These are phyloP conservation scores for Battus philenor DNA, from an alignment of 1,140 invertebrate genomes.

Conservation along the genomic window DNA sequence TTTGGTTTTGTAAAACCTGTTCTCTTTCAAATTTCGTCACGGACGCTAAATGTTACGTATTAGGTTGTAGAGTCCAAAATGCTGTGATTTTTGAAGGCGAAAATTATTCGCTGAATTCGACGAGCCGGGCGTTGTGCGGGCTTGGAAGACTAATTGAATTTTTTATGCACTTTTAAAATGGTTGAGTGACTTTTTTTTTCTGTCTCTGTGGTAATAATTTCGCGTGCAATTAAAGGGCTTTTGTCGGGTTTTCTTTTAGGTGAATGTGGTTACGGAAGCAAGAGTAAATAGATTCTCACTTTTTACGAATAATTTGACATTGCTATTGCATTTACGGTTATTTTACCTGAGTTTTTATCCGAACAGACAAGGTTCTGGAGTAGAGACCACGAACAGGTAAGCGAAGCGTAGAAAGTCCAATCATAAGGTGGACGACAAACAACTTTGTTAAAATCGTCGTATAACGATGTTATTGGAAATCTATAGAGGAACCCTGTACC, in stretches of 20 bases:
- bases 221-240: neutral
- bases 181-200: slow-evolving; percentile 22
- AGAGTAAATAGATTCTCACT: too few species aligned
- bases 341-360: too few species aligned
- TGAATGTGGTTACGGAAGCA: too few species aligned
- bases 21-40: neutral
- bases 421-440: too few species aligned
- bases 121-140: slow-evolving; percentile 18
- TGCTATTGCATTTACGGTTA: too few species aligned
- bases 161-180: slow-evolving; percentile 38
- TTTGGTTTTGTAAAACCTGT: neutral
- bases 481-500: too few species aligned
- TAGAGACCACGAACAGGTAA: too few species aligned
- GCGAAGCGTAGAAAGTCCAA: too few species aligned
- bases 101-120: slow-evolving; percentile 44
- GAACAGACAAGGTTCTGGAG: too few species aligned
- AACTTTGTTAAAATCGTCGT: too few species aligned
- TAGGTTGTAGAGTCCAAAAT: slow-evolving; percentile 22
- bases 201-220: slow-evolving; percentile 19
- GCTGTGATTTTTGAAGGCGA: slow-evolving; percentile 14
- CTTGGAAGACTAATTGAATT: slow-evolving; percentile 41
- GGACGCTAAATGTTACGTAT: slow-evolving; percentile 12
- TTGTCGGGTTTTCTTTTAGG: neutral
- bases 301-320: too few species aligned
- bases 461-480: too few species aligned